Conservation (phyloP, 2,888 invertebrate species). For the Saturnia pavonia region DNA sequence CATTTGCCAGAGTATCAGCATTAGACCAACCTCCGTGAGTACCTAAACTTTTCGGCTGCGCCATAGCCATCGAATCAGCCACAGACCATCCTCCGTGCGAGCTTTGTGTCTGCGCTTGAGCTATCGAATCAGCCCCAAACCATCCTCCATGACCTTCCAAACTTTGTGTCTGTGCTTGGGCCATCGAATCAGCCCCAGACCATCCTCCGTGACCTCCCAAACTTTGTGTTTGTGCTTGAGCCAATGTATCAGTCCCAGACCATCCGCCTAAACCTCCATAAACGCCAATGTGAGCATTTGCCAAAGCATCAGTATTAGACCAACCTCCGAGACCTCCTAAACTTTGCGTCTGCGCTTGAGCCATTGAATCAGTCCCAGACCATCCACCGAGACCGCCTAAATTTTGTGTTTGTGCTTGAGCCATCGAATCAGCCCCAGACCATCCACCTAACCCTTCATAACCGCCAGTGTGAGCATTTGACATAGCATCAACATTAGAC, state of each 20-base stretch:
- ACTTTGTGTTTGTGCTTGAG: constrained; percentile 30
- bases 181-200: neutral
- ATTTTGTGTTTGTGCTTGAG: constrained; percentile 23
- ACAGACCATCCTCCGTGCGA: constrained; percentile 17
- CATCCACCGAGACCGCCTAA: constrained; percentile 17
- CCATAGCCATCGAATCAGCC: constrained; percentile 15
- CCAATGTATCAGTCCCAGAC: constrained; percentile 29
- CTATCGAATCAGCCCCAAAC: constrained; percentile 12
- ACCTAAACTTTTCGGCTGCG: constrained; percentile 7
- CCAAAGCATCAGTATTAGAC: constrained; percentile 20
- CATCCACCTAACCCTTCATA: constrained; percentile 27
- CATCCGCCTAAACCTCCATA: constrained; percentile 27
- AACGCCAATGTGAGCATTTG: constrained; percentile 26
- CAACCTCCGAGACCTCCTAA: constrained; percentile 18
- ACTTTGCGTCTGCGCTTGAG: neutral
- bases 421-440: constrained; percentile 13
- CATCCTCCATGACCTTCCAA: constrained; percentile 26
- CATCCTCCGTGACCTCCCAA: constrained; percentile 4
- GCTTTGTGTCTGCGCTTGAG: constrained; percentile 23
- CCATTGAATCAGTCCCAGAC: constrained; percentile 18
- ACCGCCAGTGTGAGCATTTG: constrained; percentile 26
- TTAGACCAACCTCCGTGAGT: constrained; percentile 18
- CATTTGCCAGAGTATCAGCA: constrained; percentile 23
- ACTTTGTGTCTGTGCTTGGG: neutral
- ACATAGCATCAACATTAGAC: constrained; percentile 17